Evolutionary conservation across 2,888 invertebrate genomes (phyloP), one percentile per base, ranked within the genome.

Genomic region (Cephonodes hylas): DNA sequence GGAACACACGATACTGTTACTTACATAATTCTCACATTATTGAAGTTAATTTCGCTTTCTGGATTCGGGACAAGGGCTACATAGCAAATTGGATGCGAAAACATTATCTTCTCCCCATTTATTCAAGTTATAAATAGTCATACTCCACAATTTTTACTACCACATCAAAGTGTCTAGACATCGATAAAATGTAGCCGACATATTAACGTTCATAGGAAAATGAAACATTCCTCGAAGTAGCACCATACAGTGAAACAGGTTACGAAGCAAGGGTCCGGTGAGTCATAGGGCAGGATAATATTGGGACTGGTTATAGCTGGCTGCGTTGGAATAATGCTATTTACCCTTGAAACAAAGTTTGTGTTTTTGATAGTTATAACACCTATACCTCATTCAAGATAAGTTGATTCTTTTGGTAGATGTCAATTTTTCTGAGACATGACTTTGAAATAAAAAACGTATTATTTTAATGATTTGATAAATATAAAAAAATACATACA

Each of bases 151-250:
- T 18, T 20, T 18, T 44, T 44, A 44, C 1, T 10, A 20, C 44
- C 44, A 44, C 8, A 8, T 44, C 8, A 4, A 10, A 8, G n/a
- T 15, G 7, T 10, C 10, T 4, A 20, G 53, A 18, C 18, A 31
- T 31, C 18, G 4, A 53, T 10, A 48, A 15, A 53, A 53, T 10
- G 15, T 27, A 10, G 18, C 53, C n/a, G 27, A 7, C 46, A 42
- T 44, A 38, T 22, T 59, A 56, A 63, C 46, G 59, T 61, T 45
- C 45, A 59, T 61, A 62, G 25, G 60, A 58, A 59, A 62, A 64
- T 31, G 2, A 3, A 48, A 27, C 6, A 38, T 22, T 58, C 53
- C 31, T 31, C 18, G 8, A 31, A 53, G 15, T n/a, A 31, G 27
- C 27, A 20, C 10, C 10, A 20, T 18, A 27, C 18, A 31, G 27